Evolutionary conservation across 2,888 invertebrate species (phyloP), one percentile per base, ranked within the genome.

Genomic region (Drosophila affinis): DNA sequence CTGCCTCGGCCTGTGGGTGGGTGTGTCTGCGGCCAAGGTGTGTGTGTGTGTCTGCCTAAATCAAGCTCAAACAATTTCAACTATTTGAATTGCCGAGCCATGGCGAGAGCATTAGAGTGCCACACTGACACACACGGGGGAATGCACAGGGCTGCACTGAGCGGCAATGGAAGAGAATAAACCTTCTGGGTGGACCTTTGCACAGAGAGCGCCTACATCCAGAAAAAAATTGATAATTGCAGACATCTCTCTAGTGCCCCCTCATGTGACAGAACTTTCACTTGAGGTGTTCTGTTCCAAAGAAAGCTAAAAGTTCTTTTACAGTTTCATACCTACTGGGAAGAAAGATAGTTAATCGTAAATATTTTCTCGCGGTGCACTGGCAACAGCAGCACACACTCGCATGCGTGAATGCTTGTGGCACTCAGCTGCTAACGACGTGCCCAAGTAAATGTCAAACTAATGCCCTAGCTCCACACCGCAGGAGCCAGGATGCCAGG

Each of bases 401-500:
- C 45, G 21, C 46, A 12, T 24, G 24, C 29, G 45, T 49, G n/a
- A 56, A 39, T 62, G 63, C 62, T 57, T 57, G 62, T 74, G 70
- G 77, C 88, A 85, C 88, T 87, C 88, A 73, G 60, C 78, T 87
- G 68, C 78, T 87, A 83, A 83, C 83, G 83, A 83, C 81, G 78
- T 88, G 83, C 87, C 84, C 78, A 83, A 83, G 83, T 83, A 88
- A 88, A 83, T 83, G 83, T 87, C 88, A 83, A 83, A 88, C 83
- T 83, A 83, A 83, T 83, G 89, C 88, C 87, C 60, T 32, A 48
- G 58, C 58, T 46, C 29, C 61, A 44, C 49, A 62, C 70, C 56
- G 64, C 64, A 78, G 71, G 76, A 71, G 76, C 65, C 80, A 57
- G 80, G 56, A 80, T 60, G 80, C 64, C 69, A 69, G 68, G 67